Percentiles rank a stretch among this genome's conserved stretches.
phyloP scores from a whole-genome alignment of 1,140 invertebrate species.

The Drosophila athabasca region DNA sequence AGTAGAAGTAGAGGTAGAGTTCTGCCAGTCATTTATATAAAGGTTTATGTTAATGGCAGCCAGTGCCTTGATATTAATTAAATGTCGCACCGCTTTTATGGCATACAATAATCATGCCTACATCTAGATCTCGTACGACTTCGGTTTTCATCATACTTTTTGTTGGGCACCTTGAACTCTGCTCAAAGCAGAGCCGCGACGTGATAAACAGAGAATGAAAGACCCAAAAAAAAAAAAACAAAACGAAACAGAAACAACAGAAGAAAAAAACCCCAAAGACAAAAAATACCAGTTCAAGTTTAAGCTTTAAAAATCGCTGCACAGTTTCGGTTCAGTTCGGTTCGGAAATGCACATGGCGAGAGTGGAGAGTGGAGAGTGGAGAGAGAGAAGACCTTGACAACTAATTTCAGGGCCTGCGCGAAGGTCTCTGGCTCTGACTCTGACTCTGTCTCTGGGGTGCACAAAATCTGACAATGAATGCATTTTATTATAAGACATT shows the following conservation, averaged over 20 bases:
- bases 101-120: conserved; percentile 14
- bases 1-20: background rate
- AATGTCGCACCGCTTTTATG: conserved; percentile 28
- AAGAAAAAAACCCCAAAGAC: conserved; percentile 60
- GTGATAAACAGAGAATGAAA: conserved; percentile 47
- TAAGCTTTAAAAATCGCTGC: conserved; percentile 55
- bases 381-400: conserved; percentile 60
- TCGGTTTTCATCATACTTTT: conserved; percentile 33
- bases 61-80: conserved; percentile 59
- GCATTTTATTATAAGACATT: conserved; percentile 56
- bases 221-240: conserved; percentile 29
- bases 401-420: conserved; percentile 72
- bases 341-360: conserved; percentile 67
- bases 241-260: conserved; percentile 11
- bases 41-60: conserved; percentile 16
- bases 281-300: conserved; percentile 77
- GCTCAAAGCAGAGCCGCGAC: conserved; percentile 47
- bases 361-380: conserved; percentile 27
- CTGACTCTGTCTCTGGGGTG: conserved; percentile 57
- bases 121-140: conserved; percentile 18
- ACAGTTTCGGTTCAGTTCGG: conserved; percentile 21
- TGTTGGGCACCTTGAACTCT: conserved; percentile 68
- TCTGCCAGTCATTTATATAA: conserved; percentile 26
- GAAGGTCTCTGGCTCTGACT: conserved; percentile 67
- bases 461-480: conserved; percentile 67